These are phyloP conservation scores for Melanotaenia pygmaea DNA, from an alignment of 2,797 vertebrate species.

Conservation along the genomic window DNA sequence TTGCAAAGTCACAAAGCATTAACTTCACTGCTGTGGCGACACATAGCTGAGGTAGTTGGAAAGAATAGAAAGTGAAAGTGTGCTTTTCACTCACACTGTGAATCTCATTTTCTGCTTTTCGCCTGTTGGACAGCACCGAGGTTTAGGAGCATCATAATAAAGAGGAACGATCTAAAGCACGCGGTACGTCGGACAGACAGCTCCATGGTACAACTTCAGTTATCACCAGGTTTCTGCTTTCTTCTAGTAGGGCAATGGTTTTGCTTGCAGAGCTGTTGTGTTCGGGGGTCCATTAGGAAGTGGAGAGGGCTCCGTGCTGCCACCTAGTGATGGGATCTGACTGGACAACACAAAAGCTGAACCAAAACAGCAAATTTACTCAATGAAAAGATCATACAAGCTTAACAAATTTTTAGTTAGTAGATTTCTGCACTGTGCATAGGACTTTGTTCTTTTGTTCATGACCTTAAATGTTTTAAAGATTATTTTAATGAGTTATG, in stretches of 20 bases:
- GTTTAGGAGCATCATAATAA: conserved; percentile 20
- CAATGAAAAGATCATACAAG: conserved; percentile 52
- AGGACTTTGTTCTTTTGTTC: conserved; percentile 52
- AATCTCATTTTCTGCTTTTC: conserved; percentile 41
- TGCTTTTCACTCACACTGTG: conserved; percentile 27
- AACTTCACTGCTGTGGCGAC: conserved; percentile 67
- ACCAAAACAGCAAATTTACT: conserved; percentile 46
- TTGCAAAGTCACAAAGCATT: conserved; percentile 63
- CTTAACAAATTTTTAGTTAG: conserved; percentile 66
- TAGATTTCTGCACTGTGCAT: conserved; percentile 83
- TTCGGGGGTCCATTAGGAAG: conserved; percentile 48
- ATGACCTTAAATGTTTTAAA: conserved; percentile 77
- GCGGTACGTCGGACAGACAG: conserved; percentile 30
- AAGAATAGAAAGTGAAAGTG: conserved; percentile 50
- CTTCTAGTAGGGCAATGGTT: conserved; percentile 38
- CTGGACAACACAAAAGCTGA: conserved; percentile 18
- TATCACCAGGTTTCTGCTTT: conserved; percentile 40
- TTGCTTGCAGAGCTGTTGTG: conserved; percentile 61
- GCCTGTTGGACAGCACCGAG: conserved; percentile 30
- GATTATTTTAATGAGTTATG: conserved; percentile 83
- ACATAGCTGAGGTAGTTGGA: conserved; percentile 39
- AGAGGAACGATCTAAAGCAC: neutral
- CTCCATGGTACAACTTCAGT: conserved; percentile 34
- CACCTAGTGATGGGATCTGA: conserved; percentile 35
- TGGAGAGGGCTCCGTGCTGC: conserved; percentile 52